A percentile compares a stretch with the other conserved stretches of the same genome.
These are phyloP conservation scores for Synanthedon myopaeformis DNA, from an alignment of 2,888 invertebrate species.

Conservation along the genomic window DNA sequence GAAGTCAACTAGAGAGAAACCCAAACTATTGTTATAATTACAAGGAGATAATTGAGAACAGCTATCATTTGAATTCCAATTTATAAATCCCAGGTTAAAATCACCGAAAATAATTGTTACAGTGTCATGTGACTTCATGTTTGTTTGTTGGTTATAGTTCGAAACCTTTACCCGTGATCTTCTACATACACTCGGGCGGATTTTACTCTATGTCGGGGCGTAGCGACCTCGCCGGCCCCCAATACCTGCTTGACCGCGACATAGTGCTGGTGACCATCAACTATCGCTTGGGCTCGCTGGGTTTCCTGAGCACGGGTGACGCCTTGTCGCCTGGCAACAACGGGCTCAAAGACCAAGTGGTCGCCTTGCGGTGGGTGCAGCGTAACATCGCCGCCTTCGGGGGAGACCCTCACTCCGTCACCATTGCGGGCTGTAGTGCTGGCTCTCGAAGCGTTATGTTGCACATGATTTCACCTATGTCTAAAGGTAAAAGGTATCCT, in stretches of 20 bases:
- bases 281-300: slow-evolving; percentile 71
- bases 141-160: slow-evolving; percentile 17
- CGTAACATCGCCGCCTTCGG: slow-evolving; percentile 76
- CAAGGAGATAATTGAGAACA: too few relatives aligned
- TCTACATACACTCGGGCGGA: slow-evolving; percentile 78
- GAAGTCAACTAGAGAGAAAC: too few relatives aligned
- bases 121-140: too few relatives aligned
- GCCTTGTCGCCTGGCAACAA: slow-evolving; percentile 75
- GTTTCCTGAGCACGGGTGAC: slow-evolving; percentile 76
- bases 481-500: slow-evolving; percentile 44
- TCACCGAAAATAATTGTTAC: too few relatives aligned
- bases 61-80: too few relatives aligned
- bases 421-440: slow-evolving; percentile 73
- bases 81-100: too few relatives aligned
- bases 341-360: slow-evolving; percentile 79
- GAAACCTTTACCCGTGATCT: slow-evolving; percentile 67
- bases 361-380: slow-evolving; percentile 74
- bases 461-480: slow-evolving; percentile 76
- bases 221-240: slow-evolving; percentile 68
- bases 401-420: slow-evolving; percentile 74
- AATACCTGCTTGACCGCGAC: slow-evolving; percentile 74
- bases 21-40: too few relatives aligned
- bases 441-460: slow-evolving; percentile 61
- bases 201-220: slow-evolving; percentile 73
- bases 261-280: slow-evolving; percentile 75